phyloP scores from a whole-genome alignment of 2,888 invertebrate genomes.

The Drosophila falleni region DNA sequence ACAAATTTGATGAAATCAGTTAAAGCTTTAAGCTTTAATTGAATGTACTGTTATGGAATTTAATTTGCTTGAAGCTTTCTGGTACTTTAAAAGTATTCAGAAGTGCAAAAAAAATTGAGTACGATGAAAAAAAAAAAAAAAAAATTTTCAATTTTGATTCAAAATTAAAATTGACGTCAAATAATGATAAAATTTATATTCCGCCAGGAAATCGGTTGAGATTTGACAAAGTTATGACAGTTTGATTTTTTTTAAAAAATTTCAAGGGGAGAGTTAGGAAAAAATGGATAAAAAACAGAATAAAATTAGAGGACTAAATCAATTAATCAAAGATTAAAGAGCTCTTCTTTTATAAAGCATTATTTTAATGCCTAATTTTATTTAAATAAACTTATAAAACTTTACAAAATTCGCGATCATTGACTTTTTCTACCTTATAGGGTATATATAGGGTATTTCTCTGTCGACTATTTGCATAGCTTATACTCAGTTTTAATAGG shows the following conservation, averaged over 20 bases:
- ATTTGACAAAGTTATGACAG: too few species aligned
- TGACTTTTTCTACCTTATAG: not conserved
- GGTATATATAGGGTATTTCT: slow-evolving; percentile 33
- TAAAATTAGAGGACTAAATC: too few species aligned
- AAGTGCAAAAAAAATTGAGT: too few species aligned
- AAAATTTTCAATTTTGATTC: too few species aligned
- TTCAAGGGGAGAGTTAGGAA: too few species aligned
- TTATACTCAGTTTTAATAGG: slow-evolving; percentile 57
- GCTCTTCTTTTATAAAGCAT: too few species aligned
- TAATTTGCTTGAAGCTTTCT: not conserved
- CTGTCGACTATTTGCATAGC: slow-evolving; percentile 8
- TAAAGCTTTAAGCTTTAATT: not conserved
- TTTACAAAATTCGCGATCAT: not conserved
- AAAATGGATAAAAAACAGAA: too few species aligned
- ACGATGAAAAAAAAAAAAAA: too few species aligned
- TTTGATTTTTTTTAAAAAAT: too few species aligned
- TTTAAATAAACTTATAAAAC: not conserved
- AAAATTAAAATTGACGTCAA: not conserved
- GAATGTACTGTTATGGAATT: not conserved
- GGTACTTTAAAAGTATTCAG: too few species aligned
- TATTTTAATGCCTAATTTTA: not conserved
- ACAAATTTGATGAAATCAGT: slow-evolving; percentile 10
- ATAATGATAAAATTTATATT: not conserved
- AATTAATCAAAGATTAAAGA: too few species aligned
- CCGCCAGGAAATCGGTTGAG: too few species aligned